Base-by-base conservation (phyloP, 2,888 invertebrate genomes). In the Bruchidius siliquastri region DNA sequence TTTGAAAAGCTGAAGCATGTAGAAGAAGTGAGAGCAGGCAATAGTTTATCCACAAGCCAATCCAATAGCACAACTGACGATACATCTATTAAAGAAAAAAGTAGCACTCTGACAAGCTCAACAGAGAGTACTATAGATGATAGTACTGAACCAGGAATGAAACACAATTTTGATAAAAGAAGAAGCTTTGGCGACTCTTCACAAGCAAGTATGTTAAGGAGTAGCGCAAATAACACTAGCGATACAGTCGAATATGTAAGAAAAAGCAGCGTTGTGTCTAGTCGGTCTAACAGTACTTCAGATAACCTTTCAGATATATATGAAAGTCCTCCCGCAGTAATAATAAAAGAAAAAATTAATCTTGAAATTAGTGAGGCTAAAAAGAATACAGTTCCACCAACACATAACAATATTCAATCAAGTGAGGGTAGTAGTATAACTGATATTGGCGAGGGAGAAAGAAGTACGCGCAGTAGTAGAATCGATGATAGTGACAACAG, bases 1-100 rank as follows among this genome's bases (percentile, higher is more conserved):
- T 85, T 86, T 71, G 86, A 87, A 73, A 87, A 86, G 75, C 77
- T 86, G 66, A 83, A 83, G 74, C 75, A 76, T 22, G 80, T 86
- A 30, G 84, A 85, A 77, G 84, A 84, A 69, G 26, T 20, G 8
- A 4, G 18, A 10, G 49, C 49, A 49, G 49, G 13, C 3, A 18
- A 13, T 49, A 49, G 6, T 49, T 4, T 18, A 4, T 1, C 18
- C 13, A 49, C 49, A 4, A 49, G 18, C 49, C 13, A 49, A 49
- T 1, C 49, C 13, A 13, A 49, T 18, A 49, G 49, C 49, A 49
- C 49, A 49, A 8, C 49, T 8, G 49, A 49, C 18, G 18, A 49
- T 49, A 49, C 49, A 18, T 18, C 49, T 49, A 13, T 49, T 49
- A 49, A 49, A 4, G 49, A 13, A 49, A 49, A 49, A 49, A 49